These are phyloP conservation scores for Peromyscus polionotus DNA, from an alignment of 2,113 vertebrate genomes.

Conservation along the genomic window DNA sequence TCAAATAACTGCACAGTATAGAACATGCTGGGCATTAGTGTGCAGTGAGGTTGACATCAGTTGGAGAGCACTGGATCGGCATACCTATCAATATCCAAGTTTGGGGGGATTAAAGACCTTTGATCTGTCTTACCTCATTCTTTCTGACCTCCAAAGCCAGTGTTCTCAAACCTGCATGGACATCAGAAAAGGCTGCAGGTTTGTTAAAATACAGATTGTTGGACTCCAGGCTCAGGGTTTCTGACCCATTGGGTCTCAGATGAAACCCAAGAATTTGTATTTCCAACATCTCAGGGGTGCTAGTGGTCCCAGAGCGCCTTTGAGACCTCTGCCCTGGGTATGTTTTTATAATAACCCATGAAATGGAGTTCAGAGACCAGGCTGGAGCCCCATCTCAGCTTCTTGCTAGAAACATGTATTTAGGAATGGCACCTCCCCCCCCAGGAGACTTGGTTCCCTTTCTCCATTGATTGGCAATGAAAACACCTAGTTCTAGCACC, in stretches of 20 bases:
- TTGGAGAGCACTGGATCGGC: too few relatives aligned
- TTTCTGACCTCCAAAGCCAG: background rate
- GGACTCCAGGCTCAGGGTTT: background rate
- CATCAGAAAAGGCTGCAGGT: background rate
- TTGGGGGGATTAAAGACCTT: slow-evolving; percentile 37
- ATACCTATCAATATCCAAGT: background rate
- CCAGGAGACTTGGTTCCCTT: background rate
- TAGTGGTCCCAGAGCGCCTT: background rate
- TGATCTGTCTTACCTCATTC: background rate
- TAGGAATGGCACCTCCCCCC: background rate
- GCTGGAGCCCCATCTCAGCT: background rate
- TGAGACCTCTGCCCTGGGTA: background rate
- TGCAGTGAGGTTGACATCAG: background rate
- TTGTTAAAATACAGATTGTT: background rate
- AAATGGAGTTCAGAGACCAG: background rate
- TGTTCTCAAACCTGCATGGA: background rate
- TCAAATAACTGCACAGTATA: background rate
- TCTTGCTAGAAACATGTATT: background rate
- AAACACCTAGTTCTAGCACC: background rate
- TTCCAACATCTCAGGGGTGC: background rate
- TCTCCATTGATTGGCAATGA: background rate
- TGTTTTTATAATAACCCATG: background rate
- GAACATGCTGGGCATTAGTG: background rate
- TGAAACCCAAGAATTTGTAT: background rate
- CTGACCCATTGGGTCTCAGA: background rate